phyloP scores from a whole-genome alignment of 2,113 vertebrate species.

The Setophaga petechia region DNA sequence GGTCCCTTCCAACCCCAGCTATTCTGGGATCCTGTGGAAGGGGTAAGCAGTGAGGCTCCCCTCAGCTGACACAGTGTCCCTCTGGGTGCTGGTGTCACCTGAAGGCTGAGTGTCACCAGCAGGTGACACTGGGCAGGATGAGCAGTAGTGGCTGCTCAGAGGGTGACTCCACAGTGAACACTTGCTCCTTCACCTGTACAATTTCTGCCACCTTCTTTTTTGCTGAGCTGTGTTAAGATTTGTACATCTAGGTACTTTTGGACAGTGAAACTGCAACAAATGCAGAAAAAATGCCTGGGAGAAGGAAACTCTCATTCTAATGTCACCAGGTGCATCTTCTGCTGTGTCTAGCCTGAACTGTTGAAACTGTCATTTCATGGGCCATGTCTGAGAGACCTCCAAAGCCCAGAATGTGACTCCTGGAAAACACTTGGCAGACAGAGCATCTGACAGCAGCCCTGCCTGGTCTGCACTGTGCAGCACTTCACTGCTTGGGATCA shows the following conservation, averaged over 20 bases:
- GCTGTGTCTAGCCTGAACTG: background rate
- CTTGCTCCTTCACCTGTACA: background rate
- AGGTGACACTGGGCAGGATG: background rate
- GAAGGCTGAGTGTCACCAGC: background rate
- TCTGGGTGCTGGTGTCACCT: background rate
- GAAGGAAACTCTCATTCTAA: background rate
- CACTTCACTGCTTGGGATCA: background rate
- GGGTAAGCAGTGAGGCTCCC: background rate
- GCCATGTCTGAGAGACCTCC: background rate
- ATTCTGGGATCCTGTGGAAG: background rate
- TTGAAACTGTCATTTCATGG: background rate
- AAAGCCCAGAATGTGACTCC: background rate
- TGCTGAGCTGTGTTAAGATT: background rate
- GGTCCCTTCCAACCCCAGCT: background rate
- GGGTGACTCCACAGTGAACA: background rate
- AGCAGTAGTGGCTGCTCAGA: background rate
- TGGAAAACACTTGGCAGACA: background rate
- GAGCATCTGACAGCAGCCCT: background rate
- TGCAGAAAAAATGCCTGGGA: background rate
- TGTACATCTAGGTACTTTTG: background rate
- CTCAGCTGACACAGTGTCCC: background rate
- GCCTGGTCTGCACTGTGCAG: background rate
- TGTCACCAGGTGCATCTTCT: background rate
- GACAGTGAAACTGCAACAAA: background rate
- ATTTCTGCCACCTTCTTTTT: background rate